Evolutionary conservation across 2,888 invertebrate genomes (phyloP).

Genomic region (Metallyticus violacea): DNA sequence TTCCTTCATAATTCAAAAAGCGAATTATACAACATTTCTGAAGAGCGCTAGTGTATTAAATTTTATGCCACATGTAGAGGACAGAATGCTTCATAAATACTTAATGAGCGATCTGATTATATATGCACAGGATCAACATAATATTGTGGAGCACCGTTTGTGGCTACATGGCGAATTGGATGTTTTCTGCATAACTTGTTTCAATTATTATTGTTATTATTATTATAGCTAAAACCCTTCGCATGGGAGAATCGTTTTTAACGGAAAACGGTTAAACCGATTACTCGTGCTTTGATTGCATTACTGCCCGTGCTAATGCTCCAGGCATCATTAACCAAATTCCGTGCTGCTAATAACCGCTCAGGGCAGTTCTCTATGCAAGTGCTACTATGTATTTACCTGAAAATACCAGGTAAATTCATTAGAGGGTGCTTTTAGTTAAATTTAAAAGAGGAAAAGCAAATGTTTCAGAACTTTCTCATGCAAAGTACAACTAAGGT

Average conservation of each 20-base stretch:
- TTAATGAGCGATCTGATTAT: neutral
- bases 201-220: no score
- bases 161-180: neutral
- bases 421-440: no score
- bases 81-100: neutral
- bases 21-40: no score
- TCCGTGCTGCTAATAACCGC: no score
- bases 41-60: neutral
- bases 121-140: neutral
- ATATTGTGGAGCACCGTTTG: neutral
- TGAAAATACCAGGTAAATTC: no score
- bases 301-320: neutral
- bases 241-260: neutral
- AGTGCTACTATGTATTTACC: no score
- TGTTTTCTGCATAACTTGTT: neutral
- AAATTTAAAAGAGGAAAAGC: no score
- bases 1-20: no score
- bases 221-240: neutral
- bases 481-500: no score
- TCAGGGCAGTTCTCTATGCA: no score
- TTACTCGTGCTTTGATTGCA: neutral
- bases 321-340: neutral
- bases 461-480: no score
- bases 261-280: neutral
- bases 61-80: neutral